Evolutionary conservation across 1,140 invertebrate genomes (phyloP).

Genomic region (Pogonus chalceus): DNA sequence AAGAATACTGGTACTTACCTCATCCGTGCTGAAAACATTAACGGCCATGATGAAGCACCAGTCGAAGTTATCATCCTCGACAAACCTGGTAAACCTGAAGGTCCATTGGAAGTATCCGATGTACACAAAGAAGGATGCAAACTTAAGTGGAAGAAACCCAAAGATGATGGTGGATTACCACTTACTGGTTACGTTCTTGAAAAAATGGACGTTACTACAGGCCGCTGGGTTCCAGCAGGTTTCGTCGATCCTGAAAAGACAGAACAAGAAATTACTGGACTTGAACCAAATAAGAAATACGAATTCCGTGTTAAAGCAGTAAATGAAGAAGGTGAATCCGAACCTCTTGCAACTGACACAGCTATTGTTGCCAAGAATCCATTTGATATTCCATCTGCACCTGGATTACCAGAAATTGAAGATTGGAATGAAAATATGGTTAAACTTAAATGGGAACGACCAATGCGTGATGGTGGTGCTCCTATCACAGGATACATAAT

Average conservation of each 20-base stretch:
- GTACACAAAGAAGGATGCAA: conserved; percentile 93
- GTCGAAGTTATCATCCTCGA: conserved; percentile 92
- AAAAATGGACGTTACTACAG: conserved; percentile 81
- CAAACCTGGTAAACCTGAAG: conserved; percentile 89
- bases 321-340: conserved; percentile 93
- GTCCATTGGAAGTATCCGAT: conserved; percentile 84
- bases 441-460: conserved; percentile 92
- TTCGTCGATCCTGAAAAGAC: conserved; percentile 80
- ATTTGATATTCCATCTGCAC: conserved; percentile 79
- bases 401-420: conserved; percentile 83
- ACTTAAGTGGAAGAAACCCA: conserved; percentile 89
- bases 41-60: conserved; percentile 86
- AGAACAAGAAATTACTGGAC: conserved; percentile 74
- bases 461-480: conserved; percentile 89
- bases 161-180: conserved; percentile 90
- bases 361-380: conserved; percentile 91
- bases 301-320: conserved; percentile 91
- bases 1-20: conserved; percentile 85
- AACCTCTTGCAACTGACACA: conserved; percentile 79
- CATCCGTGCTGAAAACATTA: conserved; percentile 82
- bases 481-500: conserved; percentile 93
- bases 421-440: conserved; percentile 91
- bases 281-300: conserved; percentile 88
- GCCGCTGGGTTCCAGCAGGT: conserved; percentile 79
- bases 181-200: conserved; percentile 84